A percentile compares a stretch with the other conserved stretches of the same genome.
Evolutionary conservation across 1,140 invertebrate genomes (phyloP).

Genomic region (Drosophila parabipectinata): DNA sequence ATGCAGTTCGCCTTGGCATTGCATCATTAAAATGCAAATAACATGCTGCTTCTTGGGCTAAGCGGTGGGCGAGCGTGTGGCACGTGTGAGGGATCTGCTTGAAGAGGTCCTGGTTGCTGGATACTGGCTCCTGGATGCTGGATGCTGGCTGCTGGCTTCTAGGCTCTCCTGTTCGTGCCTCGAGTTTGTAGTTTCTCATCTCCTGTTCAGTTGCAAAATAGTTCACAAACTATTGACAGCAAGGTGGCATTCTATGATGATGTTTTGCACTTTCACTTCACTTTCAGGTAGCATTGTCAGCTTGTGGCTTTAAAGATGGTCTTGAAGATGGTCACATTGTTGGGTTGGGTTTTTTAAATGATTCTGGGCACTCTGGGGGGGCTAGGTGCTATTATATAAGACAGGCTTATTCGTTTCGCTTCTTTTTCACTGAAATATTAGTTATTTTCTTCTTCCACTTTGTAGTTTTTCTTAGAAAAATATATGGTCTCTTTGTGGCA

Average conservation of each 20-base stretch:
- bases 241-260: slow-evolving; percentile 10
- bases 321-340: slow-evolving; percentile 10
- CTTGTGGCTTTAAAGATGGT: background rate
- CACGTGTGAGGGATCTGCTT: slow-evolving; percentile 12
- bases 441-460: no score
- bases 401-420: no score
- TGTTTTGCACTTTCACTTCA: background rate
- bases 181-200: background rate
- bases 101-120: no score
- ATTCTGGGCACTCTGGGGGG: background rate
- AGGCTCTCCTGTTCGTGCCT: background rate
- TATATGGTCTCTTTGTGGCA: background rate
- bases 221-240: slow-evolving; percentile 25
- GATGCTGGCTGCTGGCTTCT: no score
- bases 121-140: no score
- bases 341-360: background rate
- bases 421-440: no score
- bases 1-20: slow-evolving; percentile 22
- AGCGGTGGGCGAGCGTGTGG: slow-evolving; percentile 17
- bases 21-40: slow-evolving; percentile 70
- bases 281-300: background rate
- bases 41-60: slow-evolving; percentile 30
- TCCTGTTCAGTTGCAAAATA: slow-evolving; percentile 24
- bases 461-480: no score
- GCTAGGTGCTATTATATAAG: background rate